phyloP scores from a whole-genome alignment of 2,113 vertebrate genomes.

The Balaenoptera acutorostrata region DNA sequence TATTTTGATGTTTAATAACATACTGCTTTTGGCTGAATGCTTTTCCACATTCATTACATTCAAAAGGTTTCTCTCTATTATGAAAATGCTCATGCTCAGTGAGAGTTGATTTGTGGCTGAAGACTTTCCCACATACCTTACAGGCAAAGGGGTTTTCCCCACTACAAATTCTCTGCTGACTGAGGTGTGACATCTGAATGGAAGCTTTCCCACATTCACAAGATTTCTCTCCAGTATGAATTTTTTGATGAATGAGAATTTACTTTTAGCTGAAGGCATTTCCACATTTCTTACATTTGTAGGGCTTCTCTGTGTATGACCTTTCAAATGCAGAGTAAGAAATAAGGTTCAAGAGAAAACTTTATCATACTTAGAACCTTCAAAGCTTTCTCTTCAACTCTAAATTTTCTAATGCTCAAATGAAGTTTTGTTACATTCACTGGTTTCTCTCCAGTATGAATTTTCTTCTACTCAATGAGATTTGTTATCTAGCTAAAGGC shows the following conservation, averaged over 20 bases:
- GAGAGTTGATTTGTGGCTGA: constrained; percentile 73
- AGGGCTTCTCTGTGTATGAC: background rate
- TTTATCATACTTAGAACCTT: background rate
- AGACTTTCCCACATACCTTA: constrained; percentile 74
- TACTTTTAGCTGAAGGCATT: constrained; percentile 39
- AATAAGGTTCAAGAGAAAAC: background rate
- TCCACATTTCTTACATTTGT: constrained; percentile 61
- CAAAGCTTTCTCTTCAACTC: background rate
- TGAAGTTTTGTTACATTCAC: background rate
- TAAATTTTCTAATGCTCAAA: background rate
- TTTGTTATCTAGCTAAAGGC: background rate
- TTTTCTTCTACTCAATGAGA: background rate
- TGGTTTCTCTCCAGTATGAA: constrained; percentile 23
- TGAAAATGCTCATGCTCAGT: constrained; percentile 71
- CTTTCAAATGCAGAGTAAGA: background rate
- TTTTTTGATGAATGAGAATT: background rate
- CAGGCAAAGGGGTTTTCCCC: constrained; percentile 67
- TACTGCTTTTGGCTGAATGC: constrained; percentile 72
- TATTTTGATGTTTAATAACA: constrained; percentile 72
- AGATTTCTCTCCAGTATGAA: constrained; percentile 46
- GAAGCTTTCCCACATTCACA: constrained; percentile 61
- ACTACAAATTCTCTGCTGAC: constrained; percentile 52
- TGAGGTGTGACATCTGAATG: constrained; percentile 64
- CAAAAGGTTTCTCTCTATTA: constrained; percentile 72
- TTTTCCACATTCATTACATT: constrained; percentile 71